Evolutionary conservation across 2,113 vertebrate genomes (phyloP).

Genomic region (Pelobates fuscus): DNA sequence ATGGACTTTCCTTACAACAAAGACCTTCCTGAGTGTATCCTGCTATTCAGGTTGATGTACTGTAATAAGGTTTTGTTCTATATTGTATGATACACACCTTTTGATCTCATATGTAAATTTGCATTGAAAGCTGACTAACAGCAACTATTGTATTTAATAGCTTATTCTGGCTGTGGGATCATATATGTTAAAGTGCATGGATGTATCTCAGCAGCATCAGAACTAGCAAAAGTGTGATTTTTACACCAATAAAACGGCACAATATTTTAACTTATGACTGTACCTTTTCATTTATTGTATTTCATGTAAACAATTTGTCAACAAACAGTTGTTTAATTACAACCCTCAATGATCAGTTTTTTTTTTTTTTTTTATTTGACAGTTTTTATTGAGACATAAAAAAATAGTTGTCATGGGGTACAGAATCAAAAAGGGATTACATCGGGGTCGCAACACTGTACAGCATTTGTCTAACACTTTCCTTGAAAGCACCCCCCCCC

Average conservation of each 20-base stretch:
- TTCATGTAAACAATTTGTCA: no score
- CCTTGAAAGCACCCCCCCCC: no score
- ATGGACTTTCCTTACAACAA: conserved; percentile 72
- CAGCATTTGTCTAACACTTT: no score
- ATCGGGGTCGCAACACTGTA: no score
- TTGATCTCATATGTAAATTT: conserved; percentile 93
- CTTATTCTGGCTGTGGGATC: conserved; percentile 90
- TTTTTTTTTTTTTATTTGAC: no score
- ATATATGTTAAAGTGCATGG: conserved; percentile 92
- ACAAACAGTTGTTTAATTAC: no score
- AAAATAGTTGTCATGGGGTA: no score
- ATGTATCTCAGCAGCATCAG: conserved; percentile 89
- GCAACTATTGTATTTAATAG: conserved; percentile 90
- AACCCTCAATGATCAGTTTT: no score
- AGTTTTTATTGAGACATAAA: no score
- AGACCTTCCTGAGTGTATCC: conserved; percentile 68
- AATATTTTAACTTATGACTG: conserved; percentile 79
- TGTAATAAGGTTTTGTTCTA: conserved; percentile 80
- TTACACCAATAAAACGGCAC: conserved; percentile 94
- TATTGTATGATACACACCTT: conserved; percentile 87
- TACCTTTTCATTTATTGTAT: no score
- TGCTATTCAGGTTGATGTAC: conserved; percentile 81
- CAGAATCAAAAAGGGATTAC: no score
- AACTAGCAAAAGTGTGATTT: conserved; percentile 94
- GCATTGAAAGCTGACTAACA: conserved; percentile 93